Base-by-base conservation (phyloP, 2,888 invertebrate genomes). In the Machimus atricapillus region DNA sequence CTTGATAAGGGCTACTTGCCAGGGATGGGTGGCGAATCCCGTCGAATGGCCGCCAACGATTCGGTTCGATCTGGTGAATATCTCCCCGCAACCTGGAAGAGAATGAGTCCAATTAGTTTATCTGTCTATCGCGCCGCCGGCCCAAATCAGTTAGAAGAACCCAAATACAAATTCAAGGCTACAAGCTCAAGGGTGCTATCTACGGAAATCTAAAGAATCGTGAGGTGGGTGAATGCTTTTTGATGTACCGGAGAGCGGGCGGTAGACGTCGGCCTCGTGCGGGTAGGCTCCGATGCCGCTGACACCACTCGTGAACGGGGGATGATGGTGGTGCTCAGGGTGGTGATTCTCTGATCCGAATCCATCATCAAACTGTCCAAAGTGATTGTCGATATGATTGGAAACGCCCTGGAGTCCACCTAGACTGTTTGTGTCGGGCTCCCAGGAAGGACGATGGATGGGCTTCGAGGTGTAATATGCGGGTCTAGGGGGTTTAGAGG, bases 1-100 rank as follows among this genome's bases (percentile, higher is more conserved):
- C 93, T 98, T 98, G 90, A 98, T 97, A 31, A 98, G 94, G 0
- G 98, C 98, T 1, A 97, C 97, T 93, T 98, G 98, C 98, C 98
- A 98, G 4, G 98, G 98, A 93, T 98, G 97, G 12, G 97, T 96
- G 2, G 97, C 98, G 91, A 98, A 98, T 66, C 96, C 96, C 0
- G 97, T 96, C 23, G 97, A 96, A 90, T 97, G 97, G 0, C 98
- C 98, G 1, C 98, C 98, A 0, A 98, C 98, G 87, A 98, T 98
- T 88, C 98, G 94, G 91, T 98, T 97, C 40, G 97, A 97, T 58
- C 98, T 94, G 0, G 97, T 96, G 91, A 96, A 97, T 87, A 97
- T 94, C 91, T 98, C 97, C 0, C 98, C 98, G 90, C 98, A 98
- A 92, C 97, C 98, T 98, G 94, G 31, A 94, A 94, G 81, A 74